Conservation (phyloP, 2,113 vertebrate genomes). For the Garra rufa region DNA sequence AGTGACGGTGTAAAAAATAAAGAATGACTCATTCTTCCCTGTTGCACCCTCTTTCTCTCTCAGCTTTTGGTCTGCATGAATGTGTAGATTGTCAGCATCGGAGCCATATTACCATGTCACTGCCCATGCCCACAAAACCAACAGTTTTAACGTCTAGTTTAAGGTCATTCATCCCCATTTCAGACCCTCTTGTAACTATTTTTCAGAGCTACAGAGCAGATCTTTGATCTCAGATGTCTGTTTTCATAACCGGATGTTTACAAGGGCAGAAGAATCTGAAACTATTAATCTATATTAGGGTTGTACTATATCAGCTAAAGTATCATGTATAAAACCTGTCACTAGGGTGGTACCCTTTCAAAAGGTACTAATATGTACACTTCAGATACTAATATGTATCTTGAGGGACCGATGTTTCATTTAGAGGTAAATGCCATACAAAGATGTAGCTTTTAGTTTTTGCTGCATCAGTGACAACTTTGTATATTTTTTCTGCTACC, state of each 20-base stretch:
- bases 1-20: conserved; percentile 15
- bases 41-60: neutral
- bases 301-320: neutral
- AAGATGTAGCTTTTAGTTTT: too few species aligned
- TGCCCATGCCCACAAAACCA: neutral
- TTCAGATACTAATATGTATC: too few species aligned
- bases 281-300: neutral
- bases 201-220: neutral
- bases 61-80: conserved; percentile 19
- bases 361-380: too few species aligned
- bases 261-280: neutral
- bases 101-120: conserved; percentile 23
- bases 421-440: too few species aligned
- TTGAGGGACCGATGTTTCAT: too few species aligned
- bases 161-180: neutral
- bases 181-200: neutral
- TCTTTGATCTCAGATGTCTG: neutral
- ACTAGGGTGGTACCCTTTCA: too few species aligned
- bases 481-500: too few species aligned
- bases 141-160: neutral
- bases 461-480: too few species aligned
- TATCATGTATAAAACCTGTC: too few species aligned
- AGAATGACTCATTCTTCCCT: conserved; percentile 28
- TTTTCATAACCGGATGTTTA: neutral
- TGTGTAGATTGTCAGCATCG: conserved; percentile 37